These are phyloP conservation scores for Malthinus seriepunctatus DNA, from an alignment of 2,888 invertebrate species.

Conservation along the genomic window DNA sequence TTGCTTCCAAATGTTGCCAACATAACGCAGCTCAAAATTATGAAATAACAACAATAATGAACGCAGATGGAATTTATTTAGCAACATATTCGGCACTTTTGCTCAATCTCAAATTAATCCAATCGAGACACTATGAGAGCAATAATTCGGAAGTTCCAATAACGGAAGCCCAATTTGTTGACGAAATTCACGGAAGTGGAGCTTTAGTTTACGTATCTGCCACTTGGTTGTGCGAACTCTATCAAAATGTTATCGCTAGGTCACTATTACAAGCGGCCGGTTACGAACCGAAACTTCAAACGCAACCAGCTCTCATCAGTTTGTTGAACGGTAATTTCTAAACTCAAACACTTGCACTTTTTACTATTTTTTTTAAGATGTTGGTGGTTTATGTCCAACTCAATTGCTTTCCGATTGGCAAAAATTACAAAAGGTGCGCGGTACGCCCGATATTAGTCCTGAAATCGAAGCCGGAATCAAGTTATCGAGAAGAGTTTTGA, in stretches of 20 bases:
- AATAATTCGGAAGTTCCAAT: constrained; percentile 58
- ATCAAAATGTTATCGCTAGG: constrained; percentile 79
- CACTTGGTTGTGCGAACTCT: constrained; percentile 91
- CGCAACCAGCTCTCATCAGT: constrained; percentile 71
- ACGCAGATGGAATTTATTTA: constrained; percentile 93
- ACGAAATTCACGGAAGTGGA: constrained; percentile 90
- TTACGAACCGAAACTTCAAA: constrained; percentile 60
- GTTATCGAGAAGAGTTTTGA: constrained; percentile 76
- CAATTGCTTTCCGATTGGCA: constrained; percentile 89
- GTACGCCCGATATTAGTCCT: constrained; percentile 67
- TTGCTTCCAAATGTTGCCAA: constrained; percentile 89
- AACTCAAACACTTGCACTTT: not conserved
- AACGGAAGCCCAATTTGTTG: constrained; percentile 87
- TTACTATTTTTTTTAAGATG: constrained; percentile 62
- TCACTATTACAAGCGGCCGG: constrained; percentile 74
- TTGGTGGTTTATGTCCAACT: constrained; percentile 80
- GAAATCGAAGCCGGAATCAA: constrained; percentile 80
- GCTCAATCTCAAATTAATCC: constrained; percentile 78
- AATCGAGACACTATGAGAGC: constrained; percentile 72
- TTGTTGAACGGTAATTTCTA: constrained; percentile 69
- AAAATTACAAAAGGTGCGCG: constrained; percentile 76
- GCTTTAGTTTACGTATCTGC: constrained; percentile 91
- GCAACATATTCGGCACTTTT: constrained; percentile 86
- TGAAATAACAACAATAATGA: constrained; percentile 77
- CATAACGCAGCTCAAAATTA: constrained; percentile 70